Evolutionary conservation across 2,113 vertebrate species (phyloP), one percentile per base, ranked within the genome.

Genomic region (Gobiocypris rarus): DNA sequence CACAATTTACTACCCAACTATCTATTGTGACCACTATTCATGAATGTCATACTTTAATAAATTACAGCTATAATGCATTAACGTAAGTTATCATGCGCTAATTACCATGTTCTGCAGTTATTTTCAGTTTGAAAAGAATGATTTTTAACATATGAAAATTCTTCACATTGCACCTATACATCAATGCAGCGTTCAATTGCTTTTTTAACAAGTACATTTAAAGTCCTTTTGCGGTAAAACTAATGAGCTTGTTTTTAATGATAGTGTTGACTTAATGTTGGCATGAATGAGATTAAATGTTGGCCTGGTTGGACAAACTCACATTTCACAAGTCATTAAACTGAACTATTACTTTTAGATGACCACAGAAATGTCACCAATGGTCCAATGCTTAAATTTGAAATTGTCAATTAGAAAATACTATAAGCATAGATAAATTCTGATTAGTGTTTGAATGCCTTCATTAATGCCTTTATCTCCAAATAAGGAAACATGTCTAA

Each of bases 221-320:
- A 75, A 38, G 70, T 82, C 58, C 10, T 75, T 76, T 83, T 69
- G 75, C 67, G 84, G 79, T 81, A 11, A 31, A 58, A 83, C 84
- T 78, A 88, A 87, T 85, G 77, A 61, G 80, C 89, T 88, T 88
- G 85, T 89, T 88, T 87, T 90, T 88, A 83, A 90, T 84, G 69
- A 84, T 81, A 74, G 41, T 48, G 81, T 84, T 84, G 74, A 87
- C 56, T 86, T 84, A 73, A 87, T 76, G 28, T 77, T 78, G 85
- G 79, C 85, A 86, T 84, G 54, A 88, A 86, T 83, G 77, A 61
- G 71, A 69, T 69, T 69, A 41, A 69, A 69, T 11, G 65, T 78
- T 5, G 17, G 85, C 82, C 73, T 74, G 76, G 50, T 73, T 86
- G 85, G 83, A 82, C 87, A 84, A 71, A 78, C 71, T 58, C 43